phyloP scores from a whole-genome alignment of 2,888 invertebrate genomes.

The Taenaris catops region DNA sequence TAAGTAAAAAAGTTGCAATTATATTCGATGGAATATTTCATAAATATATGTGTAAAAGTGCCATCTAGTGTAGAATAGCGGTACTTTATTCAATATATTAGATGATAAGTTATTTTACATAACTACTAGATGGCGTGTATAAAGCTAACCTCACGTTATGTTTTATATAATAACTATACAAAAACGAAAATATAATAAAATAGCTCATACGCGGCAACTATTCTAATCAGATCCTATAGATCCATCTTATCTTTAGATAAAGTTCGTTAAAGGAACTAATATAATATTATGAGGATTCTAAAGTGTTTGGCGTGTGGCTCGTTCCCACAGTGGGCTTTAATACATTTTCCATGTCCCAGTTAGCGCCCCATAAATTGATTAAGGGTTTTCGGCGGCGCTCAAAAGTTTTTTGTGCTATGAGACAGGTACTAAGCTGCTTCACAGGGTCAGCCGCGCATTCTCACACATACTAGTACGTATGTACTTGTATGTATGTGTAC shows the following conservation, averaged over 20 bases:
- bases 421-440: constrained; percentile 45
- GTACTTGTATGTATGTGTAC: background rate
- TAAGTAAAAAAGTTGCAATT: no score
- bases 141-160: no score
- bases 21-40: no score
- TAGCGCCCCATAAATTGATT: constrained; percentile 79
- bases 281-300: constrained; percentile 40
- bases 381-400: constrained; percentile 66
- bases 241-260: constrained; percentile 16
- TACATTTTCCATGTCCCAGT: constrained; percentile 79
- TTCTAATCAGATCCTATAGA: constrained; percentile 15
- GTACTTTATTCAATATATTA: no score
- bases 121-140: no score
- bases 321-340: constrained; percentile 74
- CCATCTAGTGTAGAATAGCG: no score
- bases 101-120: no score
- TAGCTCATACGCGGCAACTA: constrained; percentile 5
- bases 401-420: constrained; percentile 61
- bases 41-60: no score
- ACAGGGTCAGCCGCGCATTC: constrained; percentile 8
- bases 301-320: constrained; percentile 51
- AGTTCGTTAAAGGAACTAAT: constrained; percentile 22
- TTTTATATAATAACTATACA: no score
- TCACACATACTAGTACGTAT: background rate
- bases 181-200: no score